Evolutionary conservation across 2,797 vertebrate genomes (phyloP).

Genomic region (Pelochelys cantorii): DNA sequence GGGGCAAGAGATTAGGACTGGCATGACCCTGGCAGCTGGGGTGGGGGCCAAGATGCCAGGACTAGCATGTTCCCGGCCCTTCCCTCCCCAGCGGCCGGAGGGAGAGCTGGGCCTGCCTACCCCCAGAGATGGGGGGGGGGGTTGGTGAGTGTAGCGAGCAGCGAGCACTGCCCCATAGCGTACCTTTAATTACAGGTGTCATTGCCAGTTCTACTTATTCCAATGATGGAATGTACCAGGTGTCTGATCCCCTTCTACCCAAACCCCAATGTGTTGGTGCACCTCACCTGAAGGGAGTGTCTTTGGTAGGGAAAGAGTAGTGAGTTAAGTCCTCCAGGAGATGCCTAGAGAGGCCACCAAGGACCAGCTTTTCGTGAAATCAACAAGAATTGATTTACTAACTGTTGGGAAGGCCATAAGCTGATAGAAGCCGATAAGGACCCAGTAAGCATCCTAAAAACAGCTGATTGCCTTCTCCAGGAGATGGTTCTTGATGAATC

Average conservation of each 20-base stretch:
- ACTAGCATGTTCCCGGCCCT: no score
- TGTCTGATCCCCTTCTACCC: background rate
- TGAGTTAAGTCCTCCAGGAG: background rate
- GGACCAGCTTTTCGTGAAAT: background rate
- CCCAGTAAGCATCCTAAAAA: background rate
- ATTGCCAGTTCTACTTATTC: background rate
- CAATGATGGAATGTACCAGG: no score
- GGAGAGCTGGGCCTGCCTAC: no score
- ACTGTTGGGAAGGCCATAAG: background rate
- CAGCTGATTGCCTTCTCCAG: background rate
- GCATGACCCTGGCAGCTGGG: no score
- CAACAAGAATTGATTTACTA: background rate
- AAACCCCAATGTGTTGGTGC: background rate
- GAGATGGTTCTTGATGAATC: background rate
- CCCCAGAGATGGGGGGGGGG: no score
- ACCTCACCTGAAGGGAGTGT: background rate
- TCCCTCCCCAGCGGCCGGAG: no score
- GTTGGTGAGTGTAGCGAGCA: no score
- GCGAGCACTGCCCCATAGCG: no score
- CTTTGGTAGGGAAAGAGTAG: background rate
- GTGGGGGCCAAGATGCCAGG: no score
- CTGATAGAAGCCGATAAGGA: background rate
- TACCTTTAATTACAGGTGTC: fast-evolving
- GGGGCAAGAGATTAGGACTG: no score
- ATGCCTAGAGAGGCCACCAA: background rate